phyloP scores from a whole-genome alignment of 2,113 vertebrate genomes.

The Grus americana region DNA sequence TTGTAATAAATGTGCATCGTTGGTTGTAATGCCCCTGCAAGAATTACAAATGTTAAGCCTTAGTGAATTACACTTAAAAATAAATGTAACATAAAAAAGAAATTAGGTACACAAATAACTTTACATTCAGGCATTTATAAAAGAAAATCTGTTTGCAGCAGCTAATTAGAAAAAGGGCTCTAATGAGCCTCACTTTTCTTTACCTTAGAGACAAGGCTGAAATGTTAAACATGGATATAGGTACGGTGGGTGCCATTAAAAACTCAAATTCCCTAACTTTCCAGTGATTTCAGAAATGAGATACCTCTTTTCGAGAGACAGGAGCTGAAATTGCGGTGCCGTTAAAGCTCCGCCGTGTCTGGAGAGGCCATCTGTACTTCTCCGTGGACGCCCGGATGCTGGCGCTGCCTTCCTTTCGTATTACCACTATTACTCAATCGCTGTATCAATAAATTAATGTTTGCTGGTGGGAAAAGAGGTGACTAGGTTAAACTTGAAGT shows the following conservation, averaged over 20 bases:
- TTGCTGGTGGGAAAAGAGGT: not conserved
- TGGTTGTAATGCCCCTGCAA: constrained; percentile 75
- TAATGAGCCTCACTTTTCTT: constrained; percentile 61
- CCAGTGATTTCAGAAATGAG: constrained; percentile 28
- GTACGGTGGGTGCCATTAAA: constrained; percentile 44
- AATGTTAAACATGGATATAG: constrained; percentile 28
- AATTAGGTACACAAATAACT: constrained; percentile 83
- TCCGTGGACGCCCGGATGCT: rapidly evolving
- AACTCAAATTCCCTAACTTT: constrained; percentile 34
- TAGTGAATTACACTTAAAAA: constrained; percentile 81
- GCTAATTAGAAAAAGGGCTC: constrained; percentile 74
- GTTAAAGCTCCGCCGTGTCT: not conserved
- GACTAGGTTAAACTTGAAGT: not conserved
- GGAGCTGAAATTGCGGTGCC: not conserved
- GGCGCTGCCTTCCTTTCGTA: not conserved
- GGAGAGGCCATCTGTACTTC: constrained; percentile 12
- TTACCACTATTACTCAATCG: not conserved
- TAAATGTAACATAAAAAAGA: constrained; percentile 79
- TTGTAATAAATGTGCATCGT: constrained; percentile 70
- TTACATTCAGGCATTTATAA: constrained; percentile 71
- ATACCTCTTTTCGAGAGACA: not conserved
- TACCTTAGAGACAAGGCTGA: constrained; percentile 54
- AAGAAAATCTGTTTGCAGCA: constrained; percentile 74
- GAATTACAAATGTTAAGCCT: constrained; percentile 77
- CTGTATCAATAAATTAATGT: not conserved